phyloP scores from a whole-genome alignment of 1,140 invertebrate genomes.

The Drosophila sp. region DNA sequence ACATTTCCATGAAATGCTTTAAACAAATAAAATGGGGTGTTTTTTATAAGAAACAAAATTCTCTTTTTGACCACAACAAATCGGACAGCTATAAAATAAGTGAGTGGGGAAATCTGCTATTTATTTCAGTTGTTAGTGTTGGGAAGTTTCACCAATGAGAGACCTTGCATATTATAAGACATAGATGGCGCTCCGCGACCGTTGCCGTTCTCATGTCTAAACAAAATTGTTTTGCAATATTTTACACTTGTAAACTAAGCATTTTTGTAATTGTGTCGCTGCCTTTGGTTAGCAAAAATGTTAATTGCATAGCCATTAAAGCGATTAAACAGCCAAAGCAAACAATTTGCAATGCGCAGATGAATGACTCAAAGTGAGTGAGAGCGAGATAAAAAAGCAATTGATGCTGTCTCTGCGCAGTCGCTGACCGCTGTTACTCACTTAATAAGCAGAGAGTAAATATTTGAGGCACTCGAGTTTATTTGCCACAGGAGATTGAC shows the following conservation, averaged over 20 bases:
- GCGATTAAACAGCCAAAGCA: conserved; percentile 76
- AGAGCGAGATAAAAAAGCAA: conserved; percentile 30
- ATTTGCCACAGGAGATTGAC: conserved; percentile 82
- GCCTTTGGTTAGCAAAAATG: conserved; percentile 47
- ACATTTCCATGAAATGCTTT: conserved; percentile 81
- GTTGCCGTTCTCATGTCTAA: conserved; percentile 4
- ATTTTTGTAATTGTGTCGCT: conserved; percentile 18
- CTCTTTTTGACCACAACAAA: too few species aligned
- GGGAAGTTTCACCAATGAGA: neutral
- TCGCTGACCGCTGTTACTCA: conserved; percentile 70
- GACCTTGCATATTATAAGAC: neutral
- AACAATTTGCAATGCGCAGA: conserved; percentile 62
- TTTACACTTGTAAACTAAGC: conserved; percentile 12
- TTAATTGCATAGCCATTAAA: conserved; percentile 80
- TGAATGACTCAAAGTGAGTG: conserved; percentile 35
- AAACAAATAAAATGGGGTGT: conserved; percentile 53
- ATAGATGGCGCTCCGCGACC: conserved; percentile 22
- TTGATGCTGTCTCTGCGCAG: conserved; percentile 52
- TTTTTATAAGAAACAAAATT: conserved; percentile 32
- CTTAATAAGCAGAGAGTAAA: conserved; percentile 80
- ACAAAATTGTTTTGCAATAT: conserved; percentile 20
- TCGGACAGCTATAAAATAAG: too few species aligned
- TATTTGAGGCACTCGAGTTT: conserved; percentile 79
- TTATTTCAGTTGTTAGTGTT: neutral
- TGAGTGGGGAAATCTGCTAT: too few species aligned